These are phyloP conservation scores for Chloropsis cyanopogon DNA, from an alignment of 2,113 vertebrate genomes.

Conservation along the genomic window DNA sequence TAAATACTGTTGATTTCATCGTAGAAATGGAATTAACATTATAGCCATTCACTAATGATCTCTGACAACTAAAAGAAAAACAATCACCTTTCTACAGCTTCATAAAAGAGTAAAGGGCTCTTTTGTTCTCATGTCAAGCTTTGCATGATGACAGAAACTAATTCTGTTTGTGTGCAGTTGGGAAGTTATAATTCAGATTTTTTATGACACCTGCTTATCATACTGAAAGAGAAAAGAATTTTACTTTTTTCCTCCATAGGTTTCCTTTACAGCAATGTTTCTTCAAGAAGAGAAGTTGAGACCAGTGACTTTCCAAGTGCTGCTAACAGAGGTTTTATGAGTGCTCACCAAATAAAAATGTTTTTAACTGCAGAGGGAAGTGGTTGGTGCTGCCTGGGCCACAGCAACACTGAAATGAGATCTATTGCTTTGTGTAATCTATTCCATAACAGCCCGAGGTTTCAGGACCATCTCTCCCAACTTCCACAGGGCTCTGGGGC, in stretches of 20 bases:
- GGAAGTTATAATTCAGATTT: background rate
- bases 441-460: rapidly evolving
- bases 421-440: background rate
- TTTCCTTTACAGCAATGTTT: background rate
- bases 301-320: background rate
- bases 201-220: background rate
- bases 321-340: background rate
- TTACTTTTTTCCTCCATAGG: background rate
- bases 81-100: background rate
- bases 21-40: slow-evolving; percentile 14
- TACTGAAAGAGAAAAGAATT: background rate
- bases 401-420: background rate
- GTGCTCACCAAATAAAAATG: background rate
- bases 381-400: background rate
- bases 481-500: background rate
- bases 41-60: background rate
- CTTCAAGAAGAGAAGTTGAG: background rate
- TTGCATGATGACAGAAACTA: background rate
- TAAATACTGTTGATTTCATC: background rate
- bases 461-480: background rate
- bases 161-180: background rate
- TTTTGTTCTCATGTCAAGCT: slow-evolving; percentile 30
- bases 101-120: background rate
- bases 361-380: background rate
- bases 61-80: slow-evolving; percentile 29